Evolutionary conservation across 1,140 invertebrate species (phyloP).

Genomic region (Thaumatotibia leucotreta): DNA sequence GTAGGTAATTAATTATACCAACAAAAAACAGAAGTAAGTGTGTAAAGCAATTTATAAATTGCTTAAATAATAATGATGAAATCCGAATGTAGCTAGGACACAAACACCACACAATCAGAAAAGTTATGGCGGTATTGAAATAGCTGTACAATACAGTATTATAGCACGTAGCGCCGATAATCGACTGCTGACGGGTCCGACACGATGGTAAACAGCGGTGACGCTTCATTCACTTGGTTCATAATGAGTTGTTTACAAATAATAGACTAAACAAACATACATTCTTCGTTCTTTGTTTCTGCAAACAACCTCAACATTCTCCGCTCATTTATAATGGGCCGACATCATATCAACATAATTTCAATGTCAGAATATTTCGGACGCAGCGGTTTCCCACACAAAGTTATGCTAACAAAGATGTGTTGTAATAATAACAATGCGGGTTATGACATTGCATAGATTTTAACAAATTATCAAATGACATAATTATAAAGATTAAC

Average conservation of each 20-base stretch:
- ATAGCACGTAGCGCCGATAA: slow-evolving; percentile 1
- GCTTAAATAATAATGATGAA: not conserved
- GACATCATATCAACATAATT: not conserved
- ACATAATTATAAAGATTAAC: not conserved
- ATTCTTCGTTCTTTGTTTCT: slow-evolving; percentile 36
- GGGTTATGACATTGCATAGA: not conserved
- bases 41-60: not conserved
- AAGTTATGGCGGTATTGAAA: not conserved
- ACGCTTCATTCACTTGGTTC: slow-evolving; percentile 32
- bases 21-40: not conserved
- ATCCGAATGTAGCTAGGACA: not conserved
- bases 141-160: not conserved
- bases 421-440: slow-evolving; percentile 8
- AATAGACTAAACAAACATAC: slow-evolving; percentile 38
- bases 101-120: not conserved
- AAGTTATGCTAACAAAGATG: slow-evolving; percentile 1
- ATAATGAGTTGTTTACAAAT: slow-evolving; percentile 52
- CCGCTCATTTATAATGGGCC: not conserved
- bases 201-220: slow-evolving; percentile 30
- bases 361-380: slow-evolving; percentile 9
- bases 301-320: slow-evolving; percentile 3
- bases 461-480: not conserved
- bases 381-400: slow-evolving; percentile 3
- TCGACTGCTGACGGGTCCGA: slow-evolving; percentile 13
- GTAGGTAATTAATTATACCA: not conserved